Evolutionary conservation across 2,888 invertebrate species (phyloP).

Genomic region (Metallyticus violacea): DNA sequence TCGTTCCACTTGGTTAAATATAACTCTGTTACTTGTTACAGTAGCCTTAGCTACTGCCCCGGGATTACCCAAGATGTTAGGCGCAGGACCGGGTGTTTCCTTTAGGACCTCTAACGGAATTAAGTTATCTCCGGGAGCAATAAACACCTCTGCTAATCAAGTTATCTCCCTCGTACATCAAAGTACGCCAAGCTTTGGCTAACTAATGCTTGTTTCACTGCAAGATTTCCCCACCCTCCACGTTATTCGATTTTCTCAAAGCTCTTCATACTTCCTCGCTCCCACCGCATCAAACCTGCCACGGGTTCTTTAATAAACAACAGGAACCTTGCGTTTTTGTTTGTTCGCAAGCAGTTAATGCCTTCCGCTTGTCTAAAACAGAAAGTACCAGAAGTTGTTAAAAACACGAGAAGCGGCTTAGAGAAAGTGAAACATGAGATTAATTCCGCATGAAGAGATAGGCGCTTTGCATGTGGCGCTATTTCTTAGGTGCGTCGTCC

Average conservation of each 20-base stretch:
- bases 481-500: too few species aligned
- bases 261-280: too few species aligned
- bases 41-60: too few species aligned
- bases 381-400: background rate
- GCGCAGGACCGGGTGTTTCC: too few species aligned
- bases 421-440: background rate
- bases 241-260: background rate
- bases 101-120: too few species aligned
- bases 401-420: background rate
- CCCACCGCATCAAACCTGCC: background rate
- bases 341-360: background rate
- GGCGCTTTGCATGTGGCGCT: too few species aligned
- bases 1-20: too few species aligned
- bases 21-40: too few species aligned
- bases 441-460: background rate
- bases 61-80: background rate
- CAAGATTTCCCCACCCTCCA: too few species aligned
- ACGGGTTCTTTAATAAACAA: background rate
- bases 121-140: background rate
- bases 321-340: background rate
- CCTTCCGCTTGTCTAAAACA: background rate
- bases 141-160: background rate
- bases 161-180: background rate
- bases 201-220: too few species aligned
- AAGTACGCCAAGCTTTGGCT: too few species aligned